These are phyloP conservation scores for Rotaria magnacalcarata DNA, from an alignment of 2,888 invertebrate genomes.

Conservation along the genomic window DNA sequence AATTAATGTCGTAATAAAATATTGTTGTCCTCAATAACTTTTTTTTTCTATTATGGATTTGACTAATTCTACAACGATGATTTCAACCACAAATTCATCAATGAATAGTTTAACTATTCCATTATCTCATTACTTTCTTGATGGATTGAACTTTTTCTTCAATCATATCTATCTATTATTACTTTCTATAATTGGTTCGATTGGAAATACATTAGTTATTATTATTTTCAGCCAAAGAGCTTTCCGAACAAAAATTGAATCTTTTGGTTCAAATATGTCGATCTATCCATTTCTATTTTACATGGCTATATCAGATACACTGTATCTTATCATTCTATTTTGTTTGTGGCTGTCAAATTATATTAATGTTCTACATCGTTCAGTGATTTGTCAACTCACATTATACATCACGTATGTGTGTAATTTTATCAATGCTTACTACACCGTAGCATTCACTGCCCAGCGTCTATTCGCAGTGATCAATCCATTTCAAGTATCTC, in stretches of 20 bases:
- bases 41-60: not conserved
- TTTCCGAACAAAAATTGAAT: not conserved
- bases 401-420: slow-evolving; percentile 1
- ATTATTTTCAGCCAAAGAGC: not conserved
- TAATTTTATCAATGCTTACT: slow-evolving; percentile 25
- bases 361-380: not conserved
- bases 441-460: not conserved
- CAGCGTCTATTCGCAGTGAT: slow-evolving; percentile 19
- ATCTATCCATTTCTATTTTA: slow-evolving; percentile 22
- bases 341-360: slow-evolving; percentile 17
- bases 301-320: slow-evolving; percentile 6
- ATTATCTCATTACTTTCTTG: not conserved
- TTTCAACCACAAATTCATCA: not conserved
- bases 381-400: slow-evolving; percentile 3
- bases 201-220: not conserved
- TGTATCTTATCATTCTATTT: not conserved
- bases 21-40: too few species aligned
- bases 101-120: not conserved
- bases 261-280: not conserved
- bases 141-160: not conserved
- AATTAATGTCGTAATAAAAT: too few species aligned
- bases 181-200: not conserved
- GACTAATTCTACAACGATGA: not conserved
- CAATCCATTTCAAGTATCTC: not conserved
- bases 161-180: slow-evolving; percentile 25